Evolutionary conservation across 2,797 vertebrate genomes (phyloP), one percentile per base, ranked within the genome.

Genomic region (Gambelia wislizenii): DNA sequence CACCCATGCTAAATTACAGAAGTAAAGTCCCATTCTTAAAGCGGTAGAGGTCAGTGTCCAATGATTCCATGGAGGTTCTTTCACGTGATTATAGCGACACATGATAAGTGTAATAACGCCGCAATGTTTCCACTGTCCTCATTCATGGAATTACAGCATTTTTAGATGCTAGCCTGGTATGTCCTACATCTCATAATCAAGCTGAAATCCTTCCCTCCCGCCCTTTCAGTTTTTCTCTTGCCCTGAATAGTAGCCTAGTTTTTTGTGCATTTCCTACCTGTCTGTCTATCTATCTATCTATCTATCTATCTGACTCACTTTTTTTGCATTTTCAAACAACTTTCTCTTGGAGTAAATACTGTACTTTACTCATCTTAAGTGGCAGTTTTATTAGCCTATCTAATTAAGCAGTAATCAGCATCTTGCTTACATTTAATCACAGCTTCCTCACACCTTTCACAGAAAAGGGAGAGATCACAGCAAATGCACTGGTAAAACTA

Each of bases 391-490:
- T 97, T 96, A 97, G 95, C 94, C 92, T 92, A 90, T 90, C 95
- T 96, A 96, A 97, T 97, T 97, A 96, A 97, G 94, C 94, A 91
- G 93, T 96, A 95, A 95, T 96, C 96, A 96, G 93, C 20, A 0
- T 89, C 92, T 86, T 64, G 39, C 91, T 96, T 95, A 95, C 92
- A 91, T 95, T 93, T 96, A 94, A 95, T 97, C 95, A 92, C 94
- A 95, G 93, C 92, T 95, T 95, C 94, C 94, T 96, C 90, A 91
- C 92, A 79, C 91, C 89, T 95, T 95, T 96, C 94, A 78, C 25
- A 0, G 94, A 92, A 78, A 56, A 92, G 93, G 92, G 89, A 89
- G 88, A 67, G 86, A 89, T 93, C 89, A 33, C 39, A 89, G 92
- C 91, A 92, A 93, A 25, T 84, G 67, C 94, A 95, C 95, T 96